Evolutionary conservation across 1,140 invertebrate genomes (phyloP).

Genomic region (Tribolium madens): DNA sequence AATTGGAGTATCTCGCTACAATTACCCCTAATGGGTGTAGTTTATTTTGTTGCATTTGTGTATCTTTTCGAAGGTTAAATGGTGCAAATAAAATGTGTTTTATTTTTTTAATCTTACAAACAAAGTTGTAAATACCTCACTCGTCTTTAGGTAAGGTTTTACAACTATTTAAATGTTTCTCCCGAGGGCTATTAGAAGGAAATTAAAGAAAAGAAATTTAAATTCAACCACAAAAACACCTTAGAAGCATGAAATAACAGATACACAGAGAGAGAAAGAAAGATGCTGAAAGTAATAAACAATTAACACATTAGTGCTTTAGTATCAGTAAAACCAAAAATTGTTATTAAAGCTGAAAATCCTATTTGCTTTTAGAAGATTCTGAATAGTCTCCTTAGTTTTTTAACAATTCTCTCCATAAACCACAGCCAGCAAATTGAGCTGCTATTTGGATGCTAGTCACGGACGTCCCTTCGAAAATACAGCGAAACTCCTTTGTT

Average conservation of each 20-base stretch:
- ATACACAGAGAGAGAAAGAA: no score
- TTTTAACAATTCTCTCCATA: neutral
- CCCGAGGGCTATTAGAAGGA: neutral
- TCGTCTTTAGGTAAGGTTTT: neutral
- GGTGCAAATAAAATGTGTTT: constrained; percentile 3
- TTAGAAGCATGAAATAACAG: neutral
- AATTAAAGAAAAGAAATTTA: neutral
- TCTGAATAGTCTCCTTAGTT: neutral
- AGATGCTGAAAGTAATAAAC: neutral
- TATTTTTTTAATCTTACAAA: constrained; percentile 14
- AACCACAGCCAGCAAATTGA: constrained; percentile 8
- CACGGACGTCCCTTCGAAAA: constrained; percentile 18
- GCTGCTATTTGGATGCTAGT: constrained; percentile 7
- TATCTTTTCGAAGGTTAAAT: constrained; percentile 30
- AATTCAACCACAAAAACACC: neutral
- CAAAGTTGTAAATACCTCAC: constrained; percentile 26
- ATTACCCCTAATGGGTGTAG: constrained; percentile 35
- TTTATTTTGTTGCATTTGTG: constrained; percentile 28
- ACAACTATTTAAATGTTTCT: neutral
- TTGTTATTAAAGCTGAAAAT: no score
- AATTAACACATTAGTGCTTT: constrained; percentile 5
- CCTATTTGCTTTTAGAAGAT: neutral
- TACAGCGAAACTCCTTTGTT: constrained; percentile 25
- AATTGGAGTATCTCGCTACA: constrained; percentile 18
- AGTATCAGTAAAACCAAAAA: no score